Evolutionary conservation across 2,797 vertebrate genomes (phyloP).

Genomic region (Cryptoblepharus egeriae): DNA sequence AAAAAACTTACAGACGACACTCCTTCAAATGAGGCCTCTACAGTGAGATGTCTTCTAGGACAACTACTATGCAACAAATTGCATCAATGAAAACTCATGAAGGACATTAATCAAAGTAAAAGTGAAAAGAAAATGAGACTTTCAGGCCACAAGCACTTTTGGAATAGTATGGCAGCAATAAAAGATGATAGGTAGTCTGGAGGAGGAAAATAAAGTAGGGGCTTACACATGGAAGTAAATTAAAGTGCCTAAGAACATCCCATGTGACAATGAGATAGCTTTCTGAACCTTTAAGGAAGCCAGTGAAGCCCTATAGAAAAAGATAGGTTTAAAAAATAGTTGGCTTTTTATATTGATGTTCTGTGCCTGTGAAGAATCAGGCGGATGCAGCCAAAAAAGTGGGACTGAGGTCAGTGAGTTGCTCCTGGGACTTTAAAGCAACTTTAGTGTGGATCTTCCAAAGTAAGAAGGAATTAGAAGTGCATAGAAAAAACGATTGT

Average conservation of each 20-base stretch:
- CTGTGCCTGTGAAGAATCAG: conserved; percentile 40
- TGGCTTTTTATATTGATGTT: conserved; percentile 39
- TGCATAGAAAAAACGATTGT: neutral
- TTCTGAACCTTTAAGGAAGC: conserved; percentile 56
- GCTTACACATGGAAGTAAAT: conserved; percentile 36
- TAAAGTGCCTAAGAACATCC: conserved; percentile 39
- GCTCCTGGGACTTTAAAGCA: conserved; percentile 40
- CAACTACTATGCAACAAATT: neutral
- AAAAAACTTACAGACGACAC: neutral
- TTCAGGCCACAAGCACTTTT: conserved; percentile 60
- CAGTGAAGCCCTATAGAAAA: conserved; percentile 59
- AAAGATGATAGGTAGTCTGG: conserved; percentile 52
- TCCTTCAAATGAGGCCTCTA: conserved; percentile 12
- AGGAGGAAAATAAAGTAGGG: conserved; percentile 55
- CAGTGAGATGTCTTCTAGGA: conserved; percentile 17
- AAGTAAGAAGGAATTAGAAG: accelerated
- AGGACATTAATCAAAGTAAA: conserved; percentile 65
- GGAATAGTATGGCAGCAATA: conserved; percentile 52
- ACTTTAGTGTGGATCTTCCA: conserved; percentile 52
- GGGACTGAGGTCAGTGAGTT: conserved; percentile 39
- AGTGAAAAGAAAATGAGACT: conserved; percentile 67
- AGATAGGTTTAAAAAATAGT: conserved; percentile 46
- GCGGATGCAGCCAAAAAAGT: conserved; percentile 39
- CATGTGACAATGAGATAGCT: conserved; percentile 53
- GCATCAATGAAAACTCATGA: conserved; percentile 52